These are phyloP conservation scores for Halcyon smyrnensis DNA, from an alignment of 2,797 vertebrate genomes.

Conservation along the genomic window DNA sequence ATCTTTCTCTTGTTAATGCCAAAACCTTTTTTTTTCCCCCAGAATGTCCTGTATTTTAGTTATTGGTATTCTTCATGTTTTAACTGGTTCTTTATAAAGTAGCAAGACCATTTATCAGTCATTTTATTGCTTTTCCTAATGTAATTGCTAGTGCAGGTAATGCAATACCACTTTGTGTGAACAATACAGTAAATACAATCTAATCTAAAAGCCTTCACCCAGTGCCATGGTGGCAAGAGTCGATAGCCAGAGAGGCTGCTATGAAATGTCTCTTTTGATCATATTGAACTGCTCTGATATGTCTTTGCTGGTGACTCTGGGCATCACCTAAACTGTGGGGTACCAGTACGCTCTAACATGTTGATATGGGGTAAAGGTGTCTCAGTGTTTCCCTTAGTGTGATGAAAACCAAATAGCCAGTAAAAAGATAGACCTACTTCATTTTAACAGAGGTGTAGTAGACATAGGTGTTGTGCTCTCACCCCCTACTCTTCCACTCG, in stretches of 20 bases:
- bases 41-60: neutral
- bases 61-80: neutral
- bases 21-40: neutral
- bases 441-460: neutral
- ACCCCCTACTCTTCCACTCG: fast-evolving
- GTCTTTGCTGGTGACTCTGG: neutral
- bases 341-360: neutral
- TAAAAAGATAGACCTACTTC: neutral
- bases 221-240: neutral
- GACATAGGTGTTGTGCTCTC: neutral
- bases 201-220: neutral
- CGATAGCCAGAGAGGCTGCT: neutral
- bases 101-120: neutral
- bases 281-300: neutral
- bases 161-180: neutral
- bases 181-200: neutral
- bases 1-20: slow-evolving; percentile 33
- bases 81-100: neutral
- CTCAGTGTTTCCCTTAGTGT: neutral
- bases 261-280: neutral
- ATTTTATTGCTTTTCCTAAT: neutral
- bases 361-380: neutral
- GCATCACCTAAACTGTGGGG: fast-evolving
- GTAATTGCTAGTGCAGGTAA: neutral
- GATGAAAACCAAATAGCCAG: neutral